Evolutionary conservation across 2,888 invertebrate genomes (phyloP).

Genomic region (Metopia argyrocephala): DNA sequence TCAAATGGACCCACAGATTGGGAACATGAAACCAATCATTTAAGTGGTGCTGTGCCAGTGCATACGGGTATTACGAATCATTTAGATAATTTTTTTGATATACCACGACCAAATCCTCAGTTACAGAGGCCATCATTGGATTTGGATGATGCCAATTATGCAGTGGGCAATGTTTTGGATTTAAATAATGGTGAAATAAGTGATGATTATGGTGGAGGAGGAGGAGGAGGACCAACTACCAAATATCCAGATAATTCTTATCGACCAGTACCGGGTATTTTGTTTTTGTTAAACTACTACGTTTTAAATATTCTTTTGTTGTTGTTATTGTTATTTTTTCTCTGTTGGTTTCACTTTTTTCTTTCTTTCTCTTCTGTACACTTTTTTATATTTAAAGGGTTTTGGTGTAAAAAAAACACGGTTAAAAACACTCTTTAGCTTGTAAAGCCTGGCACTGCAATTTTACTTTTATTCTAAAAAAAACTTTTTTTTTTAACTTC

Average conservation of each 20-base stretch:
- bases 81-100: slow-evolving; percentile 76
- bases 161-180: slow-evolving; percentile 76
- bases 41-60: slow-evolving; percentile 64
- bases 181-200: slow-evolving; percentile 73
- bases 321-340: slow-evolving; percentile 7
- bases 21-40: slow-evolving; percentile 76
- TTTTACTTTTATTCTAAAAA: background rate
- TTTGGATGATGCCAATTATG: slow-evolving; percentile 71
- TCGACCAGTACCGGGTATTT: slow-evolving; percentile 78
- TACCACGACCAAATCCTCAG: slow-evolving; percentile 52
- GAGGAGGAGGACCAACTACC: slow-evolving; percentile 26
- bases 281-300: slow-evolving; percentile 18
- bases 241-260: slow-evolving; percentile 72
- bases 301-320: slow-evolving; percentile 28
- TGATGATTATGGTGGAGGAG: slow-evolving; percentile 70
- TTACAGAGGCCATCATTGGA: slow-evolving; percentile 53
- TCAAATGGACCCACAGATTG: slow-evolving; percentile 65
- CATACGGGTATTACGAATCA: slow-evolving; percentile 76
- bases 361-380: background rate
- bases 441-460: slow-evolving; percentile 45
- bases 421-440: slow-evolving; percentile 29
- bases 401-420: background rate
- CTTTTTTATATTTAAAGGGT: slow-evolving; percentile 17
- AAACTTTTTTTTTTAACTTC: background rate
- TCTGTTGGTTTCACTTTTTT: background rate